A percentile compares a stretch with the other conserved stretches of the same genome.
Conservation (phyloP, 2,113 vertebrate species). For the Rhombomys opimus region DNA sequence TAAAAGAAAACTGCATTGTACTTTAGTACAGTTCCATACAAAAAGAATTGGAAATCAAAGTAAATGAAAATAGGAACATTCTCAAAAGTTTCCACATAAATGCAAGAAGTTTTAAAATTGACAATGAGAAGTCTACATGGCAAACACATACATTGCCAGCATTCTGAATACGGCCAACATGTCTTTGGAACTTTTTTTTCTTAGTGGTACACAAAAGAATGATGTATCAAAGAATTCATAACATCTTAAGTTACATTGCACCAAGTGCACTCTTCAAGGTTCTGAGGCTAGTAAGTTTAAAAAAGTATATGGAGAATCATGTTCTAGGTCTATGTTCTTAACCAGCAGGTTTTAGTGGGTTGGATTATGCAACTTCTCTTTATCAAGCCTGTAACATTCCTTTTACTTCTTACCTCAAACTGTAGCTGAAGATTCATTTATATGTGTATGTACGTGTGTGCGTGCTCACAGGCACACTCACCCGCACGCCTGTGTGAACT, state of each 20-base stretch:
- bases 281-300: slow-evolving; percentile 19
- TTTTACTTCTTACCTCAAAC: not conserved
- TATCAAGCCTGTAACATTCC: not conserved
- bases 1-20: not conserved
- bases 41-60: slow-evolving; percentile 28
- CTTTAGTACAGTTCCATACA: not conserved
- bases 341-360: not conserved
- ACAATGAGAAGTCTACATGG: not conserved
- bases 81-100: not conserved
- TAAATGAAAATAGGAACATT: not conserved
- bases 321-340: not conserved
- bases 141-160: not conserved
- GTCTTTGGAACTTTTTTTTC: slow-evolving; percentile 15
- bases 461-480: too few species aligned
- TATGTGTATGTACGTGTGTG: not conserved
- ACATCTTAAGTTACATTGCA: not conserved
- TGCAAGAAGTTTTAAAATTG: not conserved
- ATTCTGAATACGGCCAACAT: not conserved
- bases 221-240: not conserved
- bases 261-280: not conserved
- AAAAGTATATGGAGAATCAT: not conserved
- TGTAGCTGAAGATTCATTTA: not conserved
- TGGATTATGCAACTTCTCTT: slow-evolving; percentile 40
- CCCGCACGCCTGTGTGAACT: not conserved
- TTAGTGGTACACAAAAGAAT: slow-evolving; percentile 24